Conservation (phyloP, 2,113 vertebrate species). For the Leuciscus idus region DNA sequence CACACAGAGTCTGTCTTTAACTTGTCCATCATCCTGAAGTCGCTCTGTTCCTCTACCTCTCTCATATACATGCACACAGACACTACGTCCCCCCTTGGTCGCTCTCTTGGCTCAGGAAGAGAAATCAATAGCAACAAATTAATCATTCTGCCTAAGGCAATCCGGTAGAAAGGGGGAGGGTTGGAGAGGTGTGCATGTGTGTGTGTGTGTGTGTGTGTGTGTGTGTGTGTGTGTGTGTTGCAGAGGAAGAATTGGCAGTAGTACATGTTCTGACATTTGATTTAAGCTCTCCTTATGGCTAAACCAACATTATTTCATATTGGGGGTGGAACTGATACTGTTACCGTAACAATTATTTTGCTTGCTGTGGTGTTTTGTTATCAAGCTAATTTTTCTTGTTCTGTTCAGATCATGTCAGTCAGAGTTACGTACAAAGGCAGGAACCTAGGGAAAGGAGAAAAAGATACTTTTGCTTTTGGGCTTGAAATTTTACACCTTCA, state of each 20-base stretch:
- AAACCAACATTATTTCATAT: conserved; percentile 31
- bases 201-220: not conserved
- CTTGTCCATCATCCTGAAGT: conserved; percentile 19
- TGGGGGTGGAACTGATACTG: not conserved
- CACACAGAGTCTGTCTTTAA: conserved; percentile 10
- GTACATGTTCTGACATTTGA: conserved; percentile 45
- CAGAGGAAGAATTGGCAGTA: conserved; percentile 28
- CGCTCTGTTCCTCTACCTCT: conserved; percentile 10
- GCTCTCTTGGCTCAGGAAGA: conserved; percentile 57
- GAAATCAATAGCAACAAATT: conserved; percentile 65
- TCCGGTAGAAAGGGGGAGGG: conserved; percentile 48
- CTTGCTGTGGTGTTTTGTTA: conserved; percentile 27
- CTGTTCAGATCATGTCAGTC: conserved; percentile 16
- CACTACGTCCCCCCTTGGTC: conserved; percentile 8
- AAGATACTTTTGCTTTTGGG: not conserved
- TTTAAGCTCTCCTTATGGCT: conserved; percentile 36
- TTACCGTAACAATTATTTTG: conserved; percentile 28
- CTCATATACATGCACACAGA: conserved; percentile 36
- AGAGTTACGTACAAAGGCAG: not conserved
- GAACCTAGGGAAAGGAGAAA: not conserved
- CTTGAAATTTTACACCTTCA: not conserved
- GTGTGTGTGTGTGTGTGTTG: conserved; percentile 9
- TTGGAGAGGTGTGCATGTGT: not conserved
- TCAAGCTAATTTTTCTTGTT: conserved; percentile 10
- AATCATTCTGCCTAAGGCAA: conserved; percentile 61